A percentile compares a stretch with the other conserved stretches of the same genome.
Evolutionary conservation across 2,888 invertebrate species (phyloP).

Genomic region (Tipula confusa): DNA sequence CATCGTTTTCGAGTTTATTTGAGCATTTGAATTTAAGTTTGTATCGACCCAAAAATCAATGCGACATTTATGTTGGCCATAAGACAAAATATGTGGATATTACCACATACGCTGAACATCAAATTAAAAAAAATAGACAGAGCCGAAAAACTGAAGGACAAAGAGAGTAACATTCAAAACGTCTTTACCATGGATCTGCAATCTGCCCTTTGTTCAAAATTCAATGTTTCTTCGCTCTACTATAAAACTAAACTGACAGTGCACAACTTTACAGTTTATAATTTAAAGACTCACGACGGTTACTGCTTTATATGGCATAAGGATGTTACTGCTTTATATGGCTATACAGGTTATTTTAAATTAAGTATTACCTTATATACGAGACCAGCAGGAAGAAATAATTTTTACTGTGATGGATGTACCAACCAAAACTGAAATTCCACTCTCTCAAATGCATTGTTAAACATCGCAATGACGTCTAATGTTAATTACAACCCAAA

Average conservation of each 20-base stretch:
- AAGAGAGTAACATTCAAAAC: background rate
- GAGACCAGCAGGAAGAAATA: background rate
- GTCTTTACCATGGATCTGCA: background rate
- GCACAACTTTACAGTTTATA: background rate
- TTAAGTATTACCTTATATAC: background rate
- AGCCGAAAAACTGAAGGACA: background rate
- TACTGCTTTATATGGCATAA: background rate
- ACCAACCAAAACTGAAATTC: background rate
- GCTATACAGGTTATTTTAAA: background rate
- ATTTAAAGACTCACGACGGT: background rate
- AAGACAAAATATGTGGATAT: no score
- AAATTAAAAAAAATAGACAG: no score
- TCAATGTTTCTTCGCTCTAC: background rate
- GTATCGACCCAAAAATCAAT: no score
- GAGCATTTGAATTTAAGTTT: no score
- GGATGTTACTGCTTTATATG: background rate
- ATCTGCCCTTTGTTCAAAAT: background rate
- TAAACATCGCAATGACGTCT: background rate
- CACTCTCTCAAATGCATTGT: background rate
- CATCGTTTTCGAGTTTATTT: no score
- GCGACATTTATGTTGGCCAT: no score
- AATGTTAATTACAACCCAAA: background rate
- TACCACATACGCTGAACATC: no score
- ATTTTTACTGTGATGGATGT: constrained; percentile 21
- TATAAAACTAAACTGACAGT: background rate